Base-by-base conservation (phyloP, 2,113 vertebrate species). In the Cottus gobio region DNA sequence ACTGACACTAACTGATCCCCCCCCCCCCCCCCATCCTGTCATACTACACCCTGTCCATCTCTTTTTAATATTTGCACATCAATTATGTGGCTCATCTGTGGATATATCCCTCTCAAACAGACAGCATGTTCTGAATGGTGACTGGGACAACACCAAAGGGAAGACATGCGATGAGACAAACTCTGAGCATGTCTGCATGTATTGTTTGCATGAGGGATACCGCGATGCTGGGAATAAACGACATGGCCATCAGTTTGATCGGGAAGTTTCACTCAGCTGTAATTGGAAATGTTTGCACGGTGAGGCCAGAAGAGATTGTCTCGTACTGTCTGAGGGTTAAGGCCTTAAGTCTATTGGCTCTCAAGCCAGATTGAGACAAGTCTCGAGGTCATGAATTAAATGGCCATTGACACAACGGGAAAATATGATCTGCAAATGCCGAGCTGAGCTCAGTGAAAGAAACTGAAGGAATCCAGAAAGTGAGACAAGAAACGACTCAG, bases 1-100 rank as follows among this genome's bases (percentile, higher is more conserved):
- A 30, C 79, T 85, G 88, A 86, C 87, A 85, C 68, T 50, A 39
- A 68, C 39, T 86, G 72, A 92, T 61, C 75, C 54, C 10, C 48
- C 34, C 57, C 26, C 56, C 24, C 54, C 34, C n/a, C 11, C 37
- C 31, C 22, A 69, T 71, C 63, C 71, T 36, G n/a, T 66, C 64
- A 71, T 37, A 22, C 28, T 30, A n/a, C 79, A 63, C 56, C 71
- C 75, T 73, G 68, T 75, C 65, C 44, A 18, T 75, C 76, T 75
- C 34, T 16, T 56, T 85, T 78, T 71, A 48, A 90, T 82, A 81
- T 83, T 68, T 75, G 60, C 68, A 76, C 72, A 72, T 71, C 65
- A 1, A 66, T 74, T 75, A 26, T 24, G n/a, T 24, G 39, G 71
- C 72, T 84, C 52, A 60, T 79, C 63, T 61, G 31, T 79, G 46